Conservation (phyloP, 2,113 vertebrate species). For the Pipra filicauda region DNA sequence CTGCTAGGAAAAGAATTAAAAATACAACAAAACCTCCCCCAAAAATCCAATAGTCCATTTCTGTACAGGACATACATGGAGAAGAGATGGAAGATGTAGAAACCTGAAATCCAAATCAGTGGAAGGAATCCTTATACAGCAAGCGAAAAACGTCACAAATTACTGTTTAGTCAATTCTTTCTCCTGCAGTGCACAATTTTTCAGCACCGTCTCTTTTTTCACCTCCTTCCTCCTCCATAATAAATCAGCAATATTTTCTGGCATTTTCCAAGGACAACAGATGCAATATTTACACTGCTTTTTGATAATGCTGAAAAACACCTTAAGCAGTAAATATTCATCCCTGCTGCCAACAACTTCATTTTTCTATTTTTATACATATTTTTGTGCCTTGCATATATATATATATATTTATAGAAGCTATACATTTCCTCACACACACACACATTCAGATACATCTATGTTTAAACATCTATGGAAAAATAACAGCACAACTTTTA, state of each 20-base stretch:
- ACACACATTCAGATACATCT: neutral
- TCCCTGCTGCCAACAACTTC: neutral
- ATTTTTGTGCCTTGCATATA: neutral
- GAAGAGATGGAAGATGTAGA: neutral
- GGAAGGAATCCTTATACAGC: constrained; percentile 1
- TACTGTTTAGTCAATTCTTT: constrained; percentile 30
- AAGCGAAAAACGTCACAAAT: constrained; percentile 58
- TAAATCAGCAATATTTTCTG: constrained; percentile 65
- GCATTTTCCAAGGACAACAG: constrained; percentile 58
- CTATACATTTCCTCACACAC: neutral
- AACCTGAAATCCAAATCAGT: neutral
- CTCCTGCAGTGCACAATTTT: constrained; percentile 37
- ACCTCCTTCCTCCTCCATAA: constrained; percentile 23
- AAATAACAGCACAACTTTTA: neutral
- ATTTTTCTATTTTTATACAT: neutral
- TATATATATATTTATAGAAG: neutral
- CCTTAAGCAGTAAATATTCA: constrained; percentile 22
- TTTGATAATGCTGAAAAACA: constrained; percentile 44
- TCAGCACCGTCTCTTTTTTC: constrained; percentile 30
- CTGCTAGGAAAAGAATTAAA: neutral
- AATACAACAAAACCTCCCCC: neutral
- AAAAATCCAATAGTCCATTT: neutral
- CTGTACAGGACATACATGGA: neutral
- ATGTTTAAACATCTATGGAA: neutral
- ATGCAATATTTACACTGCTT: constrained; percentile 35